Percentiles rank a stretch among this genome's conserved stretches.
Evolutionary conservation across 2,113 vertebrate species (phyloP).

Genomic region (Calidris pugnax): DNA sequence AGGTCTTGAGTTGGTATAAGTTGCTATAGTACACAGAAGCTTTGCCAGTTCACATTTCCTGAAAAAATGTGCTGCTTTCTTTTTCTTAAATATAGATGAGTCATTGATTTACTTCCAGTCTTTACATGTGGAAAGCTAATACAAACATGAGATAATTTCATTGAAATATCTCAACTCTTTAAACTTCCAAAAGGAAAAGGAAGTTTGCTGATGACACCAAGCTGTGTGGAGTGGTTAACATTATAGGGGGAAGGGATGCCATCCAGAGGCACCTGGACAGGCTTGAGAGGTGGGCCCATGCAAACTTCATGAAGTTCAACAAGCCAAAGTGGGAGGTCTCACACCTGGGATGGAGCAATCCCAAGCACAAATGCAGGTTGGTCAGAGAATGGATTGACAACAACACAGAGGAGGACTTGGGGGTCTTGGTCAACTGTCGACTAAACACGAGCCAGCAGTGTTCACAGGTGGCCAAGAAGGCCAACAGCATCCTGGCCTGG

Average conservation of each 20-base stretch:
- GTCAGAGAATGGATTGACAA: not conserved
- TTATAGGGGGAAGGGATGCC: not conserved
- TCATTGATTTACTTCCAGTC: not conserved
- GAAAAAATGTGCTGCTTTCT: not conserved
- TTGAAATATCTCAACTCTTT: not conserved
- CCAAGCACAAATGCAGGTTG: not conserved
- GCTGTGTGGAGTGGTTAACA: not conserved
- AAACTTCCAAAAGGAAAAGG: not conserved
- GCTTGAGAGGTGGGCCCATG: not conserved
- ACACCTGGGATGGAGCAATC: not conserved
- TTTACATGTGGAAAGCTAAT: not conserved
- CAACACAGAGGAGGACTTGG: not conserved
- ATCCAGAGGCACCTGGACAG: not conserved
- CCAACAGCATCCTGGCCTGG: not conserved
- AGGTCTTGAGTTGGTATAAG: not conserved
- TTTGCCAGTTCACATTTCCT: not conserved
- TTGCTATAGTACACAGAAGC: not conserved
- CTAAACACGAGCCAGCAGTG: not conserved
- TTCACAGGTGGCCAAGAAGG: not conserved
- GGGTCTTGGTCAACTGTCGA: not conserved
- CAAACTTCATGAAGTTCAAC: not conserved
- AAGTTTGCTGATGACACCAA: not conserved
- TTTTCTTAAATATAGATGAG: not conserved
- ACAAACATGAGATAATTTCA: not conserved
- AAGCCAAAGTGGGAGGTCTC: not conserved